Conservation (phyloP, 2,113 vertebrate species). For the Chauna torquata region DNA sequence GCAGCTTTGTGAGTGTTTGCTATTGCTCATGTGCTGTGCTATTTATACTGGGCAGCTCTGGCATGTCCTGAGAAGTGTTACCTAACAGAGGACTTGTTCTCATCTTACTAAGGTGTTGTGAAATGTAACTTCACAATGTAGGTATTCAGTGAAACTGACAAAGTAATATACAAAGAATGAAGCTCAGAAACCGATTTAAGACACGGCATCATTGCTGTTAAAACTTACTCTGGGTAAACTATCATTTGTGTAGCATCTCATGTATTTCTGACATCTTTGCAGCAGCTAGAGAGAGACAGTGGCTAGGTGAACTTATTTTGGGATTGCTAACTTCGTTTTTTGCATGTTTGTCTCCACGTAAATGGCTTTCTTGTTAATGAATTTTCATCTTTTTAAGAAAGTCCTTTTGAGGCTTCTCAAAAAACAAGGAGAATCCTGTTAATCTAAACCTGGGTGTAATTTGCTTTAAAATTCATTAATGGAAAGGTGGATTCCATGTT, state of each 20-base stretch:
- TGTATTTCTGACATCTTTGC: neutral
- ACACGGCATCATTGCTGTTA: neutral
- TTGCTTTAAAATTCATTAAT: neutral
- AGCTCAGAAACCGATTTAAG: neutral
- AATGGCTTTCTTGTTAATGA: neutral
- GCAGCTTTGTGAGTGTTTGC: conserved; percentile 33
- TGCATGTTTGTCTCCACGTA: neutral
- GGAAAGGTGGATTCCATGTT: neutral
- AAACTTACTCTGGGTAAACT: neutral
- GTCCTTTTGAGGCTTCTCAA: neutral
- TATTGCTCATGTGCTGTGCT: conserved; percentile 11
- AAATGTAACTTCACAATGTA: neutral
- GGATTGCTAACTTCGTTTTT: neutral
- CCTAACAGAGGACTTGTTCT: neutral
- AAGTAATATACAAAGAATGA: neutral
- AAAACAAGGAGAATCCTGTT: neutral
- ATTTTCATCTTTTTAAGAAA: neutral
- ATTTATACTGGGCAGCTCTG: conserved; percentile 36
- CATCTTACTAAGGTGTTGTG: neutral
- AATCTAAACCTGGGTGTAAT: neutral
- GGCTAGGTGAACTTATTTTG: neutral
- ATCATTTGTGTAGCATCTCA: neutral
- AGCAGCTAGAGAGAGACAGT: neutral
- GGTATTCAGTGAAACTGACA: neutral
- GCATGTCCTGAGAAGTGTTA: conserved; percentile 10